Conservation (phyloP, 2,888 invertebrate genomes). For the Hypolimnas misippus region DNA sequence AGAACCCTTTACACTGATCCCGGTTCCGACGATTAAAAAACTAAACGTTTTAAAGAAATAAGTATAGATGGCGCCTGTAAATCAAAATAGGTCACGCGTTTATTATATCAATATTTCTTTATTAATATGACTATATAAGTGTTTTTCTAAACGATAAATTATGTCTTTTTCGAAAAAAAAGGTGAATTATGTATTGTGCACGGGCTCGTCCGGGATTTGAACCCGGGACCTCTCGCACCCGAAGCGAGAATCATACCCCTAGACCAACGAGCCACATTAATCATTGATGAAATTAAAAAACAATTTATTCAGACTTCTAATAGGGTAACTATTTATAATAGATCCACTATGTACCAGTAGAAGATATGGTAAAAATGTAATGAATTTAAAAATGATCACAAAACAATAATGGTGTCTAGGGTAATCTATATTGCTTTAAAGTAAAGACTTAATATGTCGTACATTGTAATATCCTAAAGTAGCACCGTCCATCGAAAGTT, state of each 20-base stretch:
- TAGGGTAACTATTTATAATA: too few species aligned
- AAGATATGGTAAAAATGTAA: too few species aligned
- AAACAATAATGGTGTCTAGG: too few species aligned
- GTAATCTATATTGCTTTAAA: too few species aligned
- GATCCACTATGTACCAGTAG: too few species aligned
- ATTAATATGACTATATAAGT: neutral
- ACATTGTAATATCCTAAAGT: too few species aligned
- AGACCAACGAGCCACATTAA: conserved; percentile 80
- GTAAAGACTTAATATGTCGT: too few species aligned
- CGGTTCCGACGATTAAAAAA: conserved; percentile 6
- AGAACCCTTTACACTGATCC: conserved; percentile 27
- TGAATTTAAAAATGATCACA: too few species aligned
- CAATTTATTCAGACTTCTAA: conserved; percentile 19
- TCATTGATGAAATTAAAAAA: conserved; percentile 50
- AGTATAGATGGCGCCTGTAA: conserved; percentile 46
- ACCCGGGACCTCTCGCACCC: conserved; percentile 86
- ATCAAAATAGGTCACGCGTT: conserved; percentile 39
- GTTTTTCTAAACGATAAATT: neutral
- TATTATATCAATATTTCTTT: neutral
- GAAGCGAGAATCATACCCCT: conserved; percentile 86
- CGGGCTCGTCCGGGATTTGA: conserved; percentile 85
- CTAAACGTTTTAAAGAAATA: conserved; percentile 17
- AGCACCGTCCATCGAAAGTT: too few species aligned
- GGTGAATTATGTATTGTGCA: neutral
- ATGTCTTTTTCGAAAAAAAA: neutral